A percentile compares a stretch with the other conserved stretches of the same genome.
phyloP scores from a whole-genome alignment of 2,797 vertebrate species.

The Fundulus diaphanus region DNA sequence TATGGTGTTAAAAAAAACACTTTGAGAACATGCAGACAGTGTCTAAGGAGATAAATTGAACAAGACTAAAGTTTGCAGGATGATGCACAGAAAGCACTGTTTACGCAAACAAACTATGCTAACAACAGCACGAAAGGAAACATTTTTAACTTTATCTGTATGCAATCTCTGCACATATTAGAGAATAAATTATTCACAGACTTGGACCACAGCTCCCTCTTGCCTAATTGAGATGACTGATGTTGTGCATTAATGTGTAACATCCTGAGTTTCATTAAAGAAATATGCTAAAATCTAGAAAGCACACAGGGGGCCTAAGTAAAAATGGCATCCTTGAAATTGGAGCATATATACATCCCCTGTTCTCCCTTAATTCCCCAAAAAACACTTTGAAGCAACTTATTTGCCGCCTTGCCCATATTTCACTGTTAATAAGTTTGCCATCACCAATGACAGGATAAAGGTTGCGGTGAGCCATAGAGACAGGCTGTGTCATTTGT shows the following conservation, averaged over 20 bases:
- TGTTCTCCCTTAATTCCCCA: slow-evolving; percentile 44
- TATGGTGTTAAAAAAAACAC: slow-evolving; percentile 12
- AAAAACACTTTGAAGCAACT: slow-evolving; percentile 34
- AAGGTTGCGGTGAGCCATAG: slow-evolving; percentile 11
- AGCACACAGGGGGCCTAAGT: slow-evolving; percentile 58
- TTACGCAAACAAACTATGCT: slow-evolving; percentile 4
- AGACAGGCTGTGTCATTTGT: slow-evolving; percentile 2
- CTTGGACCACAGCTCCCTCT: slow-evolving; percentile 43
- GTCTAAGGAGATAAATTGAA: slow-evolving; percentile 11
- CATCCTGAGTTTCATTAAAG: slow-evolving; percentile 70
- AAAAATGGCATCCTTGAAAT: slow-evolving; percentile 65
- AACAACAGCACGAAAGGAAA: slow-evolving; percentile 23
- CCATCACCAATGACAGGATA: slow-evolving; percentile 19
- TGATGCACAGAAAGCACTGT: not conserved
- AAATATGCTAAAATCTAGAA: slow-evolving; percentile 68
- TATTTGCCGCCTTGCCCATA: slow-evolving; percentile 24
- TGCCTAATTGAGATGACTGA: slow-evolving; percentile 74
- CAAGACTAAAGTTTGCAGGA: slow-evolving; percentile 8
- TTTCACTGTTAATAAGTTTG: slow-evolving; percentile 40
- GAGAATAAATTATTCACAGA: slow-evolving; percentile 45
- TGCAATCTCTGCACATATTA: slow-evolving; percentile 8
- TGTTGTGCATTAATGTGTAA: slow-evolving; percentile 61
- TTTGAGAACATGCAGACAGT: slow-evolving; percentile 18
- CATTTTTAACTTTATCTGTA: slow-evolving; percentile 24
- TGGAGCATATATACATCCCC: slow-evolving; percentile 51